Evolutionary conservation across 2,888 invertebrate species (phyloP).

Genomic region (Lochmaea crataegi): DNA sequence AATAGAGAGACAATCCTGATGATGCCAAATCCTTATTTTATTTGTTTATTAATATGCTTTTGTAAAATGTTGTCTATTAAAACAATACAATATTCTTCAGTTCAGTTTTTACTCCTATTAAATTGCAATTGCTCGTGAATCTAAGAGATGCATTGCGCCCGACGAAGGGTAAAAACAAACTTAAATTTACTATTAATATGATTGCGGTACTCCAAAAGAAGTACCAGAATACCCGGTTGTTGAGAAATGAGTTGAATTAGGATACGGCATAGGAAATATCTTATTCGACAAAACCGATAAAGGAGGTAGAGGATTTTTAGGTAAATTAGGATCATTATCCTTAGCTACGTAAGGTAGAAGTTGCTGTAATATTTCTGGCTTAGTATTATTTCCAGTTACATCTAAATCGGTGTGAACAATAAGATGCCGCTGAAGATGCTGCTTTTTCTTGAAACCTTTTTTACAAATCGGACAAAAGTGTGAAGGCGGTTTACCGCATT

Average conservation of each 20-base stretch:
- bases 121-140: too few relatives aligned
- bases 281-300: too few relatives aligned
- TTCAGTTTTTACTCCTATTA: too few relatives aligned
- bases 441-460: constrained; percentile 61
- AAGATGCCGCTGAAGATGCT: constrained; percentile 58
- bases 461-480: constrained; percentile 65
- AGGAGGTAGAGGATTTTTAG: background rate
- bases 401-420: constrained; percentile 49
- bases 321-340: background rate
- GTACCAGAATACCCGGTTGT: background rate
- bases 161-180: too few relatives aligned
- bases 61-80: too few relatives aligned
- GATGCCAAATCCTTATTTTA: too few relatives aligned
- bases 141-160: too few relatives aligned
- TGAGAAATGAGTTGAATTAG: background rate
- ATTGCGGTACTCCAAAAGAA: background rate
- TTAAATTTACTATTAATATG: too few relatives aligned
- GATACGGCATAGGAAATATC: background rate
- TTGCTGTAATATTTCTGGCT: constrained; percentile 31
- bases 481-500: constrained; percentile 67
- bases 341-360: constrained; percentile 23
- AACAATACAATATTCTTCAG: too few relatives aligned
- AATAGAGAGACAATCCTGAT: too few relatives aligned
- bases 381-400: constrained; percentile 18
- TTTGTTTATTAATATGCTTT: too few relatives aligned